These are phyloP conservation scores for Marasmarcha lunaedactyla DNA, from an alignment of 2,888 invertebrate species.

Conservation along the genomic window DNA sequence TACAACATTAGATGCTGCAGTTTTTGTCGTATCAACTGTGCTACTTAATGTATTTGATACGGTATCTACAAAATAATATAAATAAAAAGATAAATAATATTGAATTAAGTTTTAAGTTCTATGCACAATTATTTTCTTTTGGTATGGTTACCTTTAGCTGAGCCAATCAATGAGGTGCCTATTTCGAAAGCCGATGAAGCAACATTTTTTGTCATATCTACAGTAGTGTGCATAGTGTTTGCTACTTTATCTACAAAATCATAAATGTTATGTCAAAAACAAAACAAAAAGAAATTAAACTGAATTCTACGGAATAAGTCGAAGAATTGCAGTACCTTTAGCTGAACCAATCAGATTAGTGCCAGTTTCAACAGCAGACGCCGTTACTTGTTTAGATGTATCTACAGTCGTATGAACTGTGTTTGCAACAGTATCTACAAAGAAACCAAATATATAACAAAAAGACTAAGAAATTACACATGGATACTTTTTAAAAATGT, in stretches of 20 bases:
- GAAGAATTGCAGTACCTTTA: slow-evolving; percentile 25
- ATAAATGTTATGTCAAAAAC: neutral
- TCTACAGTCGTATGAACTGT: slow-evolving; percentile 19
- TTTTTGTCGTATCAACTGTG: slow-evolving; percentile 36
- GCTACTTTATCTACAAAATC: slow-evolving; percentile 19
- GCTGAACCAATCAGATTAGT: slow-evolving; percentile 25
- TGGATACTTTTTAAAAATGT: neutral
- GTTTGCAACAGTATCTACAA: slow-evolving; percentile 14
- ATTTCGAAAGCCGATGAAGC: slow-evolving; percentile 22
- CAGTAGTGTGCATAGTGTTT: slow-evolving; percentile 17
- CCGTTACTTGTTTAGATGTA: slow-evolving; percentile 22
- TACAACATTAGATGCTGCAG: slow-evolving; percentile 28
- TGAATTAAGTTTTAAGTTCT: neutral
- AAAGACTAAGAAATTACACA: neutral
- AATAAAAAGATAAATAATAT: slow-evolving; percentile 1
- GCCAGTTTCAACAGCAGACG: slow-evolving; percentile 23
- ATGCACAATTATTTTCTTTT: slow-evolving; percentile 12
- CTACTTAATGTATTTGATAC: slow-evolving; percentile 27
- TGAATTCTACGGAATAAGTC: neutral
- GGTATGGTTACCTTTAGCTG: slow-evolving; percentile 17
- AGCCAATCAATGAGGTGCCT: slow-evolving; percentile 18
- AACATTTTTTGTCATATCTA: slow-evolving; percentile 21
- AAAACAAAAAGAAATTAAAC: neutral
- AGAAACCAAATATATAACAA: neutral
- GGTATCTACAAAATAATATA: slow-evolving; percentile 27